Evolutionary conservation across 2,113 vertebrate species (phyloP).

Genomic region (Chloropsis hardwickii): DNA sequence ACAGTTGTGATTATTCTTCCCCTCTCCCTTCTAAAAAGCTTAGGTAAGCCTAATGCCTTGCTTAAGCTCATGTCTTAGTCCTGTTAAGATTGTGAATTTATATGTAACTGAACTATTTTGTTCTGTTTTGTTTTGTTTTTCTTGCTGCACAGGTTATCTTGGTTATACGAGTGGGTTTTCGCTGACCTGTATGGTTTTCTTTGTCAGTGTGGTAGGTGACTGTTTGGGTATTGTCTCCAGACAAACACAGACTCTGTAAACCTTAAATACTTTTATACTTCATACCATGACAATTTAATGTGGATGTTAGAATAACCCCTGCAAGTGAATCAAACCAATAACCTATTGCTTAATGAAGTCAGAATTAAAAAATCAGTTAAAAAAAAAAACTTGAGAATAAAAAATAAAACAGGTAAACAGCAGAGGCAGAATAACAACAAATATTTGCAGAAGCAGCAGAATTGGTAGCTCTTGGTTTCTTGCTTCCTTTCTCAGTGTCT

Average conservation of each 20-base stretch:
- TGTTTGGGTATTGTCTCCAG: neutral
- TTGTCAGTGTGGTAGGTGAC: constrained; percentile 88
- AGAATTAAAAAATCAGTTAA: neutral
- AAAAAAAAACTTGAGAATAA: neutral
- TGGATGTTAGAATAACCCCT: neutral
- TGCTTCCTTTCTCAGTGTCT: neutral
- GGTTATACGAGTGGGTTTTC: constrained; percentile 98
- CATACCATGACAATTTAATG: neutral
- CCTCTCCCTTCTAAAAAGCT: constrained; percentile 90
- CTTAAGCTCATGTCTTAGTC: neutral
- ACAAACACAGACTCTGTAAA: neutral
- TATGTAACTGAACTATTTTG: constrained; percentile 1
- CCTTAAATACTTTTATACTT: neutral
- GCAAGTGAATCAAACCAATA: neutral
- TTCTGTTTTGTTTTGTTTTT: constrained; percentile 7
- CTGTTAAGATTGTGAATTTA: neutral
- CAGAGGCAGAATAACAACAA: neutral
- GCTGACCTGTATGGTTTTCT: constrained; percentile 96
- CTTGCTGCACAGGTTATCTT: constrained; percentile 84
- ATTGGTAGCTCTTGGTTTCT: neutral
- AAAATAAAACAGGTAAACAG: neutral
- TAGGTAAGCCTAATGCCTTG: constrained; percentile 79
- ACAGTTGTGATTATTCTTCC: constrained; percentile 91
- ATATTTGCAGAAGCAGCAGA: neutral
- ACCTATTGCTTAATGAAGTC: neutral